A percentile compares a stretch with the other conserved stretches of the same genome.
These are phyloP conservation scores for Panthera leo DNA, from an alignment of 2,113 vertebrate genomes.

Conservation along the genomic window DNA sequence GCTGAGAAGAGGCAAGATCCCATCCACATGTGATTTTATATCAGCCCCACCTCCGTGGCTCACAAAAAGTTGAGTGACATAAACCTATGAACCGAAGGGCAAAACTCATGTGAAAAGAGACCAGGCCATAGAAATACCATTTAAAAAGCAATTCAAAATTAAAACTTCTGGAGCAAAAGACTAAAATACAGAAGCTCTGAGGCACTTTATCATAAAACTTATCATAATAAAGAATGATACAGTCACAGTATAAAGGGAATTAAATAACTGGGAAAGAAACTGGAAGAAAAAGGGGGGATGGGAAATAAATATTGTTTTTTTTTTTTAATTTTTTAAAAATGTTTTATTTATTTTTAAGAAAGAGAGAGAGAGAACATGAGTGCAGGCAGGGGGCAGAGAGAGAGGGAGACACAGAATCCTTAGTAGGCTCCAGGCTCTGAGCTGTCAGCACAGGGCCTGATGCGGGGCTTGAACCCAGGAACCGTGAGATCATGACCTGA, in stretches of 20 bases:
- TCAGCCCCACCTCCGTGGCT: not conserved
- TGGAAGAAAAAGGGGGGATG: not conserved
- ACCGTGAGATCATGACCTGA: too few relatives aligned
- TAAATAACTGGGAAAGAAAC: not conserved
- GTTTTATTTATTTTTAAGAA: too few relatives aligned
- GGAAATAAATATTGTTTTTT: not conserved
- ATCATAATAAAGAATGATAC: not conserved
- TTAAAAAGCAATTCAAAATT: conserved; percentile 29
- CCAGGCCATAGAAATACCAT: not conserved
- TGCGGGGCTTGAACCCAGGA: too few relatives aligned
- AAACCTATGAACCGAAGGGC: not conserved
- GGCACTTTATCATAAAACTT: too few relatives aligned
- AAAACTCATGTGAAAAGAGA: not conserved
- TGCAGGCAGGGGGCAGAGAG: too few relatives aligned
- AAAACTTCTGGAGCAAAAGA: not conserved
- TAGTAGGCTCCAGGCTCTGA: too few relatives aligned
- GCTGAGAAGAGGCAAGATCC: not conserved
- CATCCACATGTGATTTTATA: accelerated
- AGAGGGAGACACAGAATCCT: too few relatives aligned
- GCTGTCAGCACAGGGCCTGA: too few relatives aligned
- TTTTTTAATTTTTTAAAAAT: too few relatives aligned
- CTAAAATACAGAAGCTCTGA: not conserved
- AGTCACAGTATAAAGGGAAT: not conserved
- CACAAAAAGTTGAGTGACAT: not conserved
- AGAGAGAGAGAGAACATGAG: too few relatives aligned